A percentile compares a stretch with the other conserved stretches of the same genome.
These are phyloP conservation scores for Lanius collurio DNA, from an alignment of 2,113 vertebrate genomes.

Conservation along the genomic window DNA sequence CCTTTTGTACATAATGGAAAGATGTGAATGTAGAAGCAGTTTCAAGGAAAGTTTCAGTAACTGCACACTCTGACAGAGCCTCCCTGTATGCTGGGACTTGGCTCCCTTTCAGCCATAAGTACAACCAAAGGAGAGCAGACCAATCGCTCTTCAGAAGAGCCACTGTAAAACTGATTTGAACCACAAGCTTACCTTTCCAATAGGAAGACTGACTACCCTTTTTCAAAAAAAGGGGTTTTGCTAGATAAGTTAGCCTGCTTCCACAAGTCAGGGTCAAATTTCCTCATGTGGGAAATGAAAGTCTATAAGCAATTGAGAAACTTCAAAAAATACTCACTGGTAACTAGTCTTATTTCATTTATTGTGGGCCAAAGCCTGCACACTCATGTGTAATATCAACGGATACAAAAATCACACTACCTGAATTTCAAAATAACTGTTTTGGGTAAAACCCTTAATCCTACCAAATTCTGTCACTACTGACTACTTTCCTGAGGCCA, in stretches of 20 bases:
- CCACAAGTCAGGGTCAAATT: not conserved
- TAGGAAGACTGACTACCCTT: not conserved
- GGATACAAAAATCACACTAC: not conserved
- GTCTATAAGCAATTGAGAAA: not conserved
- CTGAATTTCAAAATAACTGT: not conserved
- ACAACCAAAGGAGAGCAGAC: not conserved
- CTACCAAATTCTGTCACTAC: not conserved
- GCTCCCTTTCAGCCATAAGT: not conserved
- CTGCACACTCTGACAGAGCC: not conserved
- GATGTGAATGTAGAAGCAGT: not conserved
- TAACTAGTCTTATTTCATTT: not conserved
- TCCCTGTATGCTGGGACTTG: not conserved
- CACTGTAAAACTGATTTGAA: not conserved
- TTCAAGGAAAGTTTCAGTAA: not conserved
- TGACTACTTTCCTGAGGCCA: not conserved
- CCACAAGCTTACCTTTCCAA: not conserved
- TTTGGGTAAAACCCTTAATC: not conserved
- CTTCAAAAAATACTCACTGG: not conserved
- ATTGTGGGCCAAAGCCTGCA: not conserved
- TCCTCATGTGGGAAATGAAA: not conserved
- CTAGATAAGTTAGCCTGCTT: not conserved
- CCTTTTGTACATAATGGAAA: not conserved
- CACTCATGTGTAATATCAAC: not conserved
- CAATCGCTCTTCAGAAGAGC: accelerated
- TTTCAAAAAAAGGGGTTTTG: not conserved